Base-by-base conservation (phyloP, 2,113 vertebrate species). In the Catharus minimus region DNA sequence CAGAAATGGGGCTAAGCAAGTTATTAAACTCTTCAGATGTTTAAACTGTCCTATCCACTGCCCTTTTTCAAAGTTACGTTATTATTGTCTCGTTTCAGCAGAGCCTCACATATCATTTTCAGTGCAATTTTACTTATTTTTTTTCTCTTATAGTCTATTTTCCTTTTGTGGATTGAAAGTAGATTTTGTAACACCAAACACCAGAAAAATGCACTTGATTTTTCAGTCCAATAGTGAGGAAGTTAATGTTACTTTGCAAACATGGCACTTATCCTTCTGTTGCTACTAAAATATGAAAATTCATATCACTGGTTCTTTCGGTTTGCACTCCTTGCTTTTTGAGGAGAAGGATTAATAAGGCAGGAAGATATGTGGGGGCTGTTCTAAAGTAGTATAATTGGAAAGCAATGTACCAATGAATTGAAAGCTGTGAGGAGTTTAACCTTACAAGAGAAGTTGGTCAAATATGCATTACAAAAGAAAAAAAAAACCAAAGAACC, bases 21-120 rank as follows among this genome's bases (percentile, higher is more conserved):
- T 88, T 93, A 96, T 83, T 94, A 89, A 91, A 80, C 64, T 77
- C 72, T 52, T 89, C 39, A 85, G 61, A 57, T 94, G 76, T n/a
- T 95, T 88, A 77, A n/a, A 57, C 56, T 77, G 23, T 71, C 52
- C 60, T 74, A 49, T n/a, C 32, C 10, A 27, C n/a, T 67, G 49
- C 28, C n/a, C 46, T 58, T 94, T 88, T 66, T 68, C 52, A 33
- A 79, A 82, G 60, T 71, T 92, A 33, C 26, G 26, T 89, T 84
- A n/a, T 88, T 92, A 92, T 86, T 91, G 75, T 75, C 22, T 90
- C 23, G 60, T 67, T 91, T 88, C 73, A 77, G 33, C 22, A 83
- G 49, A 89, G 64, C 61, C 79, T 92, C 79, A 44, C 5, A 17
- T 67, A 75, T 85, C 50, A 65, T 85, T 89, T 89, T 76, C 80